These are phyloP conservation scores for Xyrauchen texanus DNA, from an alignment of 2,113 vertebrate species.

Conservation along the genomic window DNA sequence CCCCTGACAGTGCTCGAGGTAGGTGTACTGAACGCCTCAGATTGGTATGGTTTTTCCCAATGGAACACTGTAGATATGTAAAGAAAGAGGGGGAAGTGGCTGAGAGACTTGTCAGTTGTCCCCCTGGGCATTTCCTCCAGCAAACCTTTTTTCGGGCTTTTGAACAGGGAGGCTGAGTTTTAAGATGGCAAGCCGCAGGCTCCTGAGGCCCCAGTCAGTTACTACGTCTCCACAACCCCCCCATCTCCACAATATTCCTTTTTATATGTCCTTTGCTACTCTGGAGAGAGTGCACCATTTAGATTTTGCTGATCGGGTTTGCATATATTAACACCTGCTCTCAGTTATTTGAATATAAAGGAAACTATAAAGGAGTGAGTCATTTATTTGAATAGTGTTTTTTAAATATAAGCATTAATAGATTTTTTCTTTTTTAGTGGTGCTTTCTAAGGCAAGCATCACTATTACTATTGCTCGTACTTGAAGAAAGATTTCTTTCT, in stretches of 20 bases:
- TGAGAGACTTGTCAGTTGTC: conserved; percentile 37
- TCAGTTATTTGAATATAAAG: conserved; percentile 30
- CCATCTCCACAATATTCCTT: conserved; percentile 2
- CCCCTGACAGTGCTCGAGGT: background rate
- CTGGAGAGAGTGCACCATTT: conserved; percentile 10
- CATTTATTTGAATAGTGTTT: conserved; percentile 5
- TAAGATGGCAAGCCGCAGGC: conserved; percentile 5
- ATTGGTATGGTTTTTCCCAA: conserved; percentile 19
- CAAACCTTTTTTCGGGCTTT: conserved; percentile 41
- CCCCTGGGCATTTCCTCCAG: conserved; percentile 49
- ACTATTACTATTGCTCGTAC: background rate
- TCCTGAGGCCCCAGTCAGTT: conserved; percentile 1
- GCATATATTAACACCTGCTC: conserved; percentile 34
- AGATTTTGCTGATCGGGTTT: conserved; percentile 40
- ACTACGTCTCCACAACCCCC: background rate
- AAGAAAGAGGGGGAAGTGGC: conserved; percentile 26
- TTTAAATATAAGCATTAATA: conserved; percentile 25
- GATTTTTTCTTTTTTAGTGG: background rate
- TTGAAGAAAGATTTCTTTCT: background rate
- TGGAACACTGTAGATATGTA: background rate
- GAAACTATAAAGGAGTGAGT: background rate
- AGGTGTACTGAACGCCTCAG: conserved; percentile 7
- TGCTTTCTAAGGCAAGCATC: background rate
- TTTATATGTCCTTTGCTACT: conserved; percentile 21
- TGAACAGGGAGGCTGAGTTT: conserved; percentile 29